phyloP scores from a whole-genome alignment of 2,113 vertebrate species.

The Uria lomvia region DNA sequence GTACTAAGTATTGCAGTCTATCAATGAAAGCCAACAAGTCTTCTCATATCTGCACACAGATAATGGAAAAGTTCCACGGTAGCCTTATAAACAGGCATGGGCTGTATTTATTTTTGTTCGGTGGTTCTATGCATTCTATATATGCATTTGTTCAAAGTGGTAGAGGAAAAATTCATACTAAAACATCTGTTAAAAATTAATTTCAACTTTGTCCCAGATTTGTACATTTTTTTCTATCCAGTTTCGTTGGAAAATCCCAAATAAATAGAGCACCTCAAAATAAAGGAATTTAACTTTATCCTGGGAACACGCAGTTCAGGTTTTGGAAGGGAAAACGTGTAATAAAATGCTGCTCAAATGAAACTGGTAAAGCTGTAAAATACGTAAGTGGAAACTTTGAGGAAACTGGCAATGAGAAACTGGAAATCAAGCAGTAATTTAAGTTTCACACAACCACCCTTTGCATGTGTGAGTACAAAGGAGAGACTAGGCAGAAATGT shows the following conservation, averaged over 20 bases:
- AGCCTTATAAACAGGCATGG: neutral
- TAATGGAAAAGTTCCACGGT: neutral
- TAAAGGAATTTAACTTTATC: constrained; percentile 78
- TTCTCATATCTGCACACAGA: neutral
- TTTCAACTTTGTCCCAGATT: constrained; percentile 35
- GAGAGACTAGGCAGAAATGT: constrained; percentile 74
- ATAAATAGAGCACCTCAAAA: constrained; percentile 60
- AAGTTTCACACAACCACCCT: constrained; percentile 82
- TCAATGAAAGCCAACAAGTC: neutral
- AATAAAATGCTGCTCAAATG: constrained; percentile 69
- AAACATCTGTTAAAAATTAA: constrained; percentile 63
- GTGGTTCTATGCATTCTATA: neutral
- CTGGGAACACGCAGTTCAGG: constrained; percentile 80
- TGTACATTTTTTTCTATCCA: constrained; percentile 40
- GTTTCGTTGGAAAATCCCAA: constrained; percentile 70
- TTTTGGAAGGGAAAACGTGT: constrained; percentile 76
- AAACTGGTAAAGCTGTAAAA: constrained; percentile 80
- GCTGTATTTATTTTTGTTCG: neutral
- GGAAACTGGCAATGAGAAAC: constrained; percentile 88
- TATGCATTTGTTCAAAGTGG: neutral
- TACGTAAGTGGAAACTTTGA: constrained; percentile 95
- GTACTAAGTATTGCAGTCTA: neutral
- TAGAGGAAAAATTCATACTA: neutral
- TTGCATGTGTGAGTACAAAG: constrained; percentile 90
- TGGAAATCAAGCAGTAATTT: constrained; percentile 86